Evolutionary conservation across 2,113 vertebrate species (phyloP).

Genomic region (Mellivora capensis): DNA sequence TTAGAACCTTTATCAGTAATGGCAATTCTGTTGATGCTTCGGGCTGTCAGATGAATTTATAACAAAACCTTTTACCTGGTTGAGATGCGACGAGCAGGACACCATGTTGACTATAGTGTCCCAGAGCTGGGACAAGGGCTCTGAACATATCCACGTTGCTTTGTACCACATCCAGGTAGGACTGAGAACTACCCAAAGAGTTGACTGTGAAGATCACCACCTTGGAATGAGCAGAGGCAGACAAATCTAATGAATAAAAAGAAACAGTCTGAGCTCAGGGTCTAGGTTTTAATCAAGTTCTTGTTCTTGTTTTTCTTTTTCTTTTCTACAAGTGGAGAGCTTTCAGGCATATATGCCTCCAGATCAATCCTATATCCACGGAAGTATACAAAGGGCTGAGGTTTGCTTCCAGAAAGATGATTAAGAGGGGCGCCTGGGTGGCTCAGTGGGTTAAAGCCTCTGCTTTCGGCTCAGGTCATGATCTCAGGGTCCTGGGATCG

Average conservation of each 20-base stretch:
- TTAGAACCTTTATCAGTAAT: constrained; percentile 9
- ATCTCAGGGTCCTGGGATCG: too few species aligned
- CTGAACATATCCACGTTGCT: constrained; percentile 94
- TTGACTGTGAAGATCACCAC: constrained; percentile 93
- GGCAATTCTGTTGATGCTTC: background rate
- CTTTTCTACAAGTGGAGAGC: background rate
- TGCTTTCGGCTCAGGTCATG: too few species aligned
- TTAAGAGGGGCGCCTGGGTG: too few species aligned
- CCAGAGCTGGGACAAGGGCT: constrained; percentile 87
- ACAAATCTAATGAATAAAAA: constrained; percentile 85
- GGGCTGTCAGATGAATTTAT: background rate
- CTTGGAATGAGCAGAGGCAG: constrained; percentile 88
- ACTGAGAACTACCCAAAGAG: constrained; percentile 90
- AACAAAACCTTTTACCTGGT: constrained; percentile 82
- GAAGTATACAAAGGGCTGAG: background rate
- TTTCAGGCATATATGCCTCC: background rate
- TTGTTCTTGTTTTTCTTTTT: background rate
- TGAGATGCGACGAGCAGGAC: constrained; percentile 93
- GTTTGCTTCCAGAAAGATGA: background rate
- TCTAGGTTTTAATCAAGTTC: background rate
- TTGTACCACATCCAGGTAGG: constrained; percentile 91
- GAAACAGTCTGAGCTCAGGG: constrained; percentile 48
- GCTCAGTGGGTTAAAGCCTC: too few species aligned
- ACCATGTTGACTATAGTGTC: constrained; percentile 85
- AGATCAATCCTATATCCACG: background rate